Evolutionary conservation across 2,113 vertebrate genomes (phyloP).

Genomic region (Alethe diademata): DNA sequence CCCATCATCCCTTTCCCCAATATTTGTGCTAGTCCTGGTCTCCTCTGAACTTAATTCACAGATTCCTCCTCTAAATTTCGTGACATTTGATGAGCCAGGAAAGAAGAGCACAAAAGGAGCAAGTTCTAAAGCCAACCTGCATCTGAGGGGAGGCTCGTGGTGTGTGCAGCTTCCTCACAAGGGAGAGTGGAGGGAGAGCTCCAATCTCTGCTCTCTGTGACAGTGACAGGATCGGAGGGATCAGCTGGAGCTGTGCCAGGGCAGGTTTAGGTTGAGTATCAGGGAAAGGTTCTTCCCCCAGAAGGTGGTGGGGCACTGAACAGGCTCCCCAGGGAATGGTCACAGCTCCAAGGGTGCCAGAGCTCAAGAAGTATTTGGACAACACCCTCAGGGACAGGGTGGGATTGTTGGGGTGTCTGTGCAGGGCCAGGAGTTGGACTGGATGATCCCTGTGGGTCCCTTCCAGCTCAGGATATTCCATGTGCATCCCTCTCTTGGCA

Average conservation of each 20-base stretch:
- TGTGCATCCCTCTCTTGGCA: not conserved
- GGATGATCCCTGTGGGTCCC: not conserved
- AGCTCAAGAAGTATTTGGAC: not conserved
- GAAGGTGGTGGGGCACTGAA: not conserved
- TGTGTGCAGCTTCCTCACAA: not conserved
- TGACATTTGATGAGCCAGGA: not conserved
- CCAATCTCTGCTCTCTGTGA: not conserved
- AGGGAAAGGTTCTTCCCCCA: not conserved
- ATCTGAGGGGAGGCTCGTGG: not conserved
- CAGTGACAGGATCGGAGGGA: not conserved
- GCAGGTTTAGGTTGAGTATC: fast-evolving
- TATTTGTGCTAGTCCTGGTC: not conserved
- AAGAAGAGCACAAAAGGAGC: not conserved
- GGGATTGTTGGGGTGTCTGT: not conserved
- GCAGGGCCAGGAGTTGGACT: not conserved
- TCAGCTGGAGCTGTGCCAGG: fast-evolving
- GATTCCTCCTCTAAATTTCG: not conserved
- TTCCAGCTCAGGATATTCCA: not conserved
- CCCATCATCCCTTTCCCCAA: not conserved
- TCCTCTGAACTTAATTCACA: not conserved
- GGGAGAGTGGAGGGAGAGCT: not conserved
- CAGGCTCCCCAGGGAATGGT: not conserved
- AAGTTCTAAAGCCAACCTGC: not conserved
- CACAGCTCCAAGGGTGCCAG: fast-evolving
- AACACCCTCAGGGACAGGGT: fast-evolving